These are phyloP conservation scores for Cochlearius cochlearius DNA, from an alignment of 2,113 vertebrate species.

Conservation along the genomic window DNA sequence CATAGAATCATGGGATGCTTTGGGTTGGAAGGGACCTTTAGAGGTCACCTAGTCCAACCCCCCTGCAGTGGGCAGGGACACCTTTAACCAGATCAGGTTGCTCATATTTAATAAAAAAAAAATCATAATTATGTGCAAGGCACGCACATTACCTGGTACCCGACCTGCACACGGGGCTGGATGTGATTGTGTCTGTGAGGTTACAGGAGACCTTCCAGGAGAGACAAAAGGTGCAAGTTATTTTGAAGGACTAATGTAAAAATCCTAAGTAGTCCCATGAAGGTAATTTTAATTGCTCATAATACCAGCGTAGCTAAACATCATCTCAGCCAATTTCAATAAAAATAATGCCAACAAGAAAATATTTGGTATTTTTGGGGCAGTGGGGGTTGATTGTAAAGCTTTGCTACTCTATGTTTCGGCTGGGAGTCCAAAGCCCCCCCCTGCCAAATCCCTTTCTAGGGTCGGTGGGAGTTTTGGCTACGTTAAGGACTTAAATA, in stretches of 20 bases:
- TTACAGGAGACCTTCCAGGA: neutral
- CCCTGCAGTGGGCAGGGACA: too few species aligned
- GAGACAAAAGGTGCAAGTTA: neutral
- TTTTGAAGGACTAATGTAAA: neutral
- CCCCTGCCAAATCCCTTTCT: neutral
- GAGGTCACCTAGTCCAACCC: too few species aligned
- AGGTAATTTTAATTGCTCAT: too few species aligned
- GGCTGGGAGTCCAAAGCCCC: neutral
- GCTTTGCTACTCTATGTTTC: rapidly evolving
- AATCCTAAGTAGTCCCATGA: neutral
- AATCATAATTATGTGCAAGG: neutral
- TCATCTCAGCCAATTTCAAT: neutral
- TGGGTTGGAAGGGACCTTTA: too few species aligned
- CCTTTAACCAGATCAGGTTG: too few species aligned
- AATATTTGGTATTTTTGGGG: neutral
- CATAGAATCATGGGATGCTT: too few species aligned
- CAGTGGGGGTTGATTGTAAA: neutral
- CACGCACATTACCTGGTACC: too few species aligned
- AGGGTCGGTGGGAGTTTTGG: neutral
- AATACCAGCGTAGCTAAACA: neutral
- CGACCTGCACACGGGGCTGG: neutral
- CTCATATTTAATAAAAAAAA: neutral
- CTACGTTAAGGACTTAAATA: too few species aligned
- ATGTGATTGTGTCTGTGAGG: neutral
- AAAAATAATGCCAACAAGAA: neutral